Percentiles rank a stretch among this genome's conserved stretches.
These are phyloP conservation scores for Hirudinaria manillensis DNA, from an alignment of 2,888 invertebrate species.

Conservation along the genomic window DNA sequence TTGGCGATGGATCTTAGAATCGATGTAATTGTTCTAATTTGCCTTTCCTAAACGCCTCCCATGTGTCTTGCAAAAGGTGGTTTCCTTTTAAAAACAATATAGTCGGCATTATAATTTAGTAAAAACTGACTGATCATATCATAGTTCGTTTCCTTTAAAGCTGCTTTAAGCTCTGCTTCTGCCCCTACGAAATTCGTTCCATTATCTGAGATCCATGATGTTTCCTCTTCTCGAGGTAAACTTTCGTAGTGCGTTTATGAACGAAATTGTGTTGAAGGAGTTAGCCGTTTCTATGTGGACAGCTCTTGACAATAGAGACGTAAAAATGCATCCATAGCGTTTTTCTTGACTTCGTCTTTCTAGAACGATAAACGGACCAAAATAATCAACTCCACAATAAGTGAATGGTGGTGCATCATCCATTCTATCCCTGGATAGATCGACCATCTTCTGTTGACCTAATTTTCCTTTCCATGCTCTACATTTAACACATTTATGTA, in stretches of 20 bases:
- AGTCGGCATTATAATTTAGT: neutral
- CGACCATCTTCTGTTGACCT: slow-evolving; percentile 2
- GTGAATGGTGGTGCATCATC: slow-evolving; percentile 42
- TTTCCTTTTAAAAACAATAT: too few species aligned
- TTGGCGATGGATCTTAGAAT: too few species aligned
- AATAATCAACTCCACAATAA: slow-evolving; percentile 46
- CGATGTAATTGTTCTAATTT: too few species aligned
- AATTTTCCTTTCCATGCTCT: too few species aligned
- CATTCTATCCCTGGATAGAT: slow-evolving; percentile 42
- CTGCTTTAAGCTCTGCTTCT: slow-evolving; percentile 26
- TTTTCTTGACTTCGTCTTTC: slow-evolving; percentile 44
- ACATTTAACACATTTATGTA: too few species aligned
- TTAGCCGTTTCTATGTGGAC: slow-evolving; percentile 43
- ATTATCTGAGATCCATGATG: neutral
- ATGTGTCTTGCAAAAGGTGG: too few species aligned
- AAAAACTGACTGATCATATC: slow-evolving; percentile 19
- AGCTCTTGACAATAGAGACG: slow-evolving; percentile 45
- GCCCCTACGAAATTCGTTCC: slow-evolving; percentile 34
- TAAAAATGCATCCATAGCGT: slow-evolving; percentile 45
- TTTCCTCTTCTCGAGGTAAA: slow-evolving; percentile 38
- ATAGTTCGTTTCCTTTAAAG: slow-evolving; percentile 21
- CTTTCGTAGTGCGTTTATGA: slow-evolving; percentile 38
- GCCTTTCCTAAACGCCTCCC: too few species aligned
- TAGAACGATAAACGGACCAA: slow-evolving; percentile 46
- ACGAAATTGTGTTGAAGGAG: slow-evolving; percentile 38